Conservation (phyloP, 2,888 invertebrate genomes). For the Eucriotettix oculatus region DNA sequence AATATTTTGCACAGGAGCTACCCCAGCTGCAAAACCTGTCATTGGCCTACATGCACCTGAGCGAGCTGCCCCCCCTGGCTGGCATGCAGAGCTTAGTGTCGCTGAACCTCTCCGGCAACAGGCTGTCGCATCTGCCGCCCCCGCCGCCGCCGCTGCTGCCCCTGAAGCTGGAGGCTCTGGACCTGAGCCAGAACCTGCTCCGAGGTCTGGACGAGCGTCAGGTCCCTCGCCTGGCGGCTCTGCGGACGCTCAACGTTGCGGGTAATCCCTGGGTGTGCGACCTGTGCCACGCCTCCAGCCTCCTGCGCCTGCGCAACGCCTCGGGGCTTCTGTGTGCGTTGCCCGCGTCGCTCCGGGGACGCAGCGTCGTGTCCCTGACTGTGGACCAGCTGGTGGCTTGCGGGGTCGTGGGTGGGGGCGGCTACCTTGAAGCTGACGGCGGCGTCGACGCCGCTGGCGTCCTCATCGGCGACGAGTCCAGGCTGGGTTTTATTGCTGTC, state of each 20-base stretch:
- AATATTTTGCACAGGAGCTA: slow-evolving; percentile 22
- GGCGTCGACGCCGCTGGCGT: slow-evolving; percentile 16
- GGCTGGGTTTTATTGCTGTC: slow-evolving; percentile 34
- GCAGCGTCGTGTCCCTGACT: slow-evolving; percentile 24
- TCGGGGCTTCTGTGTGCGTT: slow-evolving; percentile 29
- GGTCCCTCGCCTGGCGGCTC: slow-evolving; percentile 37
- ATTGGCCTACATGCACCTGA: slow-evolving; percentile 39
- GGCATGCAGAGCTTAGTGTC: slow-evolving; percentile 40
- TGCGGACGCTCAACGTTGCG: slow-evolving; percentile 35
- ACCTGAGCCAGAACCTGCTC: slow-evolving; percentile 57
- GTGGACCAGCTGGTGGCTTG: slow-evolving; percentile 32
- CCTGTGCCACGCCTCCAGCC: slow-evolving; percentile 40
- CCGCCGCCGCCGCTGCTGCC: slow-evolving; percentile 37
- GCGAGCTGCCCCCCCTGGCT: slow-evolving; percentile 38
- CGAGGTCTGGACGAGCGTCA: slow-evolving; percentile 41
- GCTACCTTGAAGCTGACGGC: slow-evolving; percentile 20
- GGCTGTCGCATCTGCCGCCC: slow-evolving; percentile 38
- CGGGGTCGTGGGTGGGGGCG: slow-evolving; percentile 28
- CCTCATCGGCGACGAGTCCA: slow-evolving; percentile 33
- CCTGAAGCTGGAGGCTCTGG: slow-evolving; percentile 39
- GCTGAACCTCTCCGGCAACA: slow-evolving; percentile 59
- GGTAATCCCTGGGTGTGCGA: slow-evolving; percentile 54
- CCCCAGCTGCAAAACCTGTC: slow-evolving; percentile 38
- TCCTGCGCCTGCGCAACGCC: slow-evolving; percentile 28
- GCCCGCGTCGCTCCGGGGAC: slow-evolving; percentile 22